Evolutionary conservation across 2,888 invertebrate genomes (phyloP), one percentile per base, ranked within the genome.

Genomic region (Drosophila prostipennis): DNA sequence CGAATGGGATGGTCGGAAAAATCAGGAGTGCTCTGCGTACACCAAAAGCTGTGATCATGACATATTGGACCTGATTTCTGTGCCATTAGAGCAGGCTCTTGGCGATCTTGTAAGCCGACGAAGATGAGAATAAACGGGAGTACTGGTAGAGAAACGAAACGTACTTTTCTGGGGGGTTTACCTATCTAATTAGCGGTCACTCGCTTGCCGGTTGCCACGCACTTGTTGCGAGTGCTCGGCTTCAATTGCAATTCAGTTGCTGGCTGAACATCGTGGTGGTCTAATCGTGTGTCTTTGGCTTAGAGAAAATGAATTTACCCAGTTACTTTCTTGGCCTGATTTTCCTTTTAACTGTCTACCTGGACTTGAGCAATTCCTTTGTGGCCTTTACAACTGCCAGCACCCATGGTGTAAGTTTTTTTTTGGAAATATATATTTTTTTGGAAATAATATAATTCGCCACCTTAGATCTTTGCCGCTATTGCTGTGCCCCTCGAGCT

Each of bases 401-500:
- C 63, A 90, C 91, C 1, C 90, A 91, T 73, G 91, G 91, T 51
- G 91, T 91, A 74, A 82, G 91, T 84, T 14, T 3, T 26, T n/a
- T n/a, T n/a, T n/a, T n/a, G n/a, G n/a, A n/a, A 19, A 23, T 19
- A 42, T 5, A n/a, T 5, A 10, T n/a, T n/a, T n/a, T n/a, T n/a
- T n/a, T n/a, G n/a, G n/a, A n/a, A n/a, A n/a, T n/a, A n/a, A n/a
- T n/a, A n/a, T n/a, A n/a, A n/a, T n/a, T n/a, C n/a, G 19, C 19
- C 1, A 14, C n/a, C 6, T 34, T 19, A 96, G 96, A 92, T 95
- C n/a, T 95, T 96, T 89, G 89, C 95, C 39, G 96, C 96, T 0
- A 92, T 96, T 70, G 95, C 96, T 0, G 93, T 96, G 32, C 96
- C 96, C 0, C 90, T 96, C 16, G 95, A 95, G 80, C 93, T 95